phyloP scores from a whole-genome alignment of 2,113 vertebrate species.

The Pterocles gutturalis region DNA sequence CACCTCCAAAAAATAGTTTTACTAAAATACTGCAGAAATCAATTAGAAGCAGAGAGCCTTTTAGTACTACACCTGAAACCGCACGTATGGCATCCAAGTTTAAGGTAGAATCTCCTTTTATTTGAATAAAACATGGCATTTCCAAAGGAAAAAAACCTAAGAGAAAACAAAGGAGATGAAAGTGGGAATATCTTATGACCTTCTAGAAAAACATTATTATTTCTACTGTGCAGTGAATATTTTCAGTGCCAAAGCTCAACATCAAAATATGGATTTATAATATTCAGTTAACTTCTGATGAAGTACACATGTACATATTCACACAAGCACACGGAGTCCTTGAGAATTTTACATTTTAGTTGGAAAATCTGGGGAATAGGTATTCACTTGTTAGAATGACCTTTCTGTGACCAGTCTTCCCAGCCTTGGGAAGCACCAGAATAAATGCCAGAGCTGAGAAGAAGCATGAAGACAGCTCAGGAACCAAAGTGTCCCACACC shows the following conservation, averaged over 20 bases:
- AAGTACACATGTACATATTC: neutral
- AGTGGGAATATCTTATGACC: neutral
- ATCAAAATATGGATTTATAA: neutral
- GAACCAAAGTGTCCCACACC: neutral
- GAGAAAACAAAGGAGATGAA: slow-evolving; percentile 14
- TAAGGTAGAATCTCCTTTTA: neutral
- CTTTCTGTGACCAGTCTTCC: neutral
- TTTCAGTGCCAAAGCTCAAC: neutral
- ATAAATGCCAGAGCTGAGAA: neutral
- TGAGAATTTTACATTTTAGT: neutral
- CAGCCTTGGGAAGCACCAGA: neutral
- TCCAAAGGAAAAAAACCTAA: neutral
- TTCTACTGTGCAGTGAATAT: neutral
- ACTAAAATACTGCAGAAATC: neutral
- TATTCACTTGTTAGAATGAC: neutral
- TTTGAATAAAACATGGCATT: slow-evolving; percentile 38
- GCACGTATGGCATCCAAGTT: neutral
- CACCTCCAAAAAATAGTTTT: neutral
- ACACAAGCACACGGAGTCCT: neutral
- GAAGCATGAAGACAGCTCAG: neutral
- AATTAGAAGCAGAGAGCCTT: neutral
- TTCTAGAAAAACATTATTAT: neutral
- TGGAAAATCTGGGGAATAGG: neutral
- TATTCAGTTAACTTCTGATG: neutral
- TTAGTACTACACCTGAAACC: neutral